Base-by-base conservation (phyloP, 2,888 invertebrate genomes). In the Apotomis betuletana region DNA sequence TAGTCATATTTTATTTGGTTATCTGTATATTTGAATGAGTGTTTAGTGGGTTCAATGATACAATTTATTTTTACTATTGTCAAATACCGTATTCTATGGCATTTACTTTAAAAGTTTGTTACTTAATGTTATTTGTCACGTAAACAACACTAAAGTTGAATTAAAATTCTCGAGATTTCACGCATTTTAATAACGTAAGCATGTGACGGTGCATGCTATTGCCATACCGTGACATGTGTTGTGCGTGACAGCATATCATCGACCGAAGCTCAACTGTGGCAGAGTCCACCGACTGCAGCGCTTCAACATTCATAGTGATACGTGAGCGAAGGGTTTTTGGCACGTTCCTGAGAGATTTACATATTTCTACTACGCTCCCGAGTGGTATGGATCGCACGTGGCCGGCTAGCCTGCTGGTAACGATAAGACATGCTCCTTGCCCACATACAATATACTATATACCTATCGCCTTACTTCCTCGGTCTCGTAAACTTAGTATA, bases 321-420 rank as follows among this genome's bases (percentile, higher is more conserved):
- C 82, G 85, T 83, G 83, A 82, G 79, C 78, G 74, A 74, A 77
- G 78, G 78, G 85, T 82, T 87, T 87, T 89, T 87, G 87, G 86
- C 86, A 84, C 84, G 74, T 69, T 79, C 72, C 75, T 76, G 76
- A 77, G 75, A 82, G 78, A 90, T 90, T 90, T 87, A 82, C 88
- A 88, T 91, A 88, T 87, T 86, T 27, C 55, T 67, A 85, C 83
- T 82, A 82, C 83, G 82, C 81, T 79, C 80, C 77, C 77, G 71
- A 80, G 78, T 78, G 80, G 83, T 83, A 84, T 81, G 81, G 81
- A 75, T 77, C 79, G 86, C 89, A 87, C 87, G 88, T 88, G 88
- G 86, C 79, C 81, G 78, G 46, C 62, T 41, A 57, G 63, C 44
- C 70, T 57, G 70, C 61, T 61, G 60, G 52, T 68, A 51, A 54